A percentile compares a stretch with the other conserved stretches of the same genome.
Conservation (phyloP, 2,888 invertebrate species). For the Mactromeris polynyma region DNA sequence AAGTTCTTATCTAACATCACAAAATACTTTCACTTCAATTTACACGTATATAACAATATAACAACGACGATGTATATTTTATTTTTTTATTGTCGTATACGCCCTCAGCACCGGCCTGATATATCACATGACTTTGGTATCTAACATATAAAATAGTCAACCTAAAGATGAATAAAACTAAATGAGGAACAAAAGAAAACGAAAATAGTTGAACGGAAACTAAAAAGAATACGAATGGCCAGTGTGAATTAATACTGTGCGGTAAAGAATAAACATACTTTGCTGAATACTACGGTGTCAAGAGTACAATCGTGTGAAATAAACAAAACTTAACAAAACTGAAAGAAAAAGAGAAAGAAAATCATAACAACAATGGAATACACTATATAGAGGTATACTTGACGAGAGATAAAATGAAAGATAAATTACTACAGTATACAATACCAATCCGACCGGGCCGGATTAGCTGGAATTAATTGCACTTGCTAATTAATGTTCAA, state of each 20-base stretch:
- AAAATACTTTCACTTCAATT: too few species aligned
- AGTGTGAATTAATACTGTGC: background rate
- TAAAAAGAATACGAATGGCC: background rate
- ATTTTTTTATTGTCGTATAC: constrained; percentile 43
- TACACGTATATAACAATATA: too few species aligned
- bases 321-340: constrained; percentile 20
- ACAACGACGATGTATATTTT: too few species aligned
- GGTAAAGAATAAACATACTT: background rate
- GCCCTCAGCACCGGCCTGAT: constrained; percentile 49
- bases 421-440: constrained; percentile 30
- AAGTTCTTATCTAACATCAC: too few species aligned
- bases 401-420: constrained; percentile 22
- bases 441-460: constrained; percentile 57
- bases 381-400: constrained; percentile 32
- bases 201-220: constrained; percentile 12
- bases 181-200: constrained; percentile 30
- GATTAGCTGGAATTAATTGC: constrained; percentile 54
- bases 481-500: constrained; percentile 46
- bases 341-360: constrained; percentile 44
- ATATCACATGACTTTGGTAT: constrained; percentile 49
- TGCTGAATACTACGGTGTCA: background rate
- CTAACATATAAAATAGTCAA: constrained; percentile 23
- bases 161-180: constrained; percentile 10
- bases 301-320: background rate
- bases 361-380: constrained; percentile 31